phyloP scores from a whole-genome alignment of 23 tunicate species.

The Styela plicata region DNA sequence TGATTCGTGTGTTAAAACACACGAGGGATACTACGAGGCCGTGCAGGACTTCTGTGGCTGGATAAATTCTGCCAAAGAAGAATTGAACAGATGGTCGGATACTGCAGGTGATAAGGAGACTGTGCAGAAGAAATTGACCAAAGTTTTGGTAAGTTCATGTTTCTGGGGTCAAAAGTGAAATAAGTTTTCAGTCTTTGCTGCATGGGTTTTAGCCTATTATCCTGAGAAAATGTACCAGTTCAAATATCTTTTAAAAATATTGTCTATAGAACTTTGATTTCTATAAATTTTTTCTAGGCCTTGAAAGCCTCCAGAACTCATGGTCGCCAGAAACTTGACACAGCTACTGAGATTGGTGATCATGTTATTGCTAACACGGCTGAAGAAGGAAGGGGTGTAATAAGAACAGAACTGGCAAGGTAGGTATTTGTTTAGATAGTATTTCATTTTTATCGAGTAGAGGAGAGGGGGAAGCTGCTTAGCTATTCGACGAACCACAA shows the following conservation, averaged over 20 bases:
- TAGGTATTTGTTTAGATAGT: too few species aligned
- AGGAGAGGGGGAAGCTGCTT: too few species aligned
- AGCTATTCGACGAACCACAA: too few species aligned
- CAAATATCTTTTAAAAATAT: too few species aligned
- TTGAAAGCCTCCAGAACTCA: constrained; percentile 68
- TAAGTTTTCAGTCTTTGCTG: too few species aligned
- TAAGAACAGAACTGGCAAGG: constrained; percentile 78
- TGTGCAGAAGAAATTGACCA: constrained; percentile 73
- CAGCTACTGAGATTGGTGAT: constrained; percentile 53
- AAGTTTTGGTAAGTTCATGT: constrained; percentile 47
- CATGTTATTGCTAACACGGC: constrained; percentile 53
- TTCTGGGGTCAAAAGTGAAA: too few species aligned
- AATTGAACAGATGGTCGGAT: constrained; percentile 86
- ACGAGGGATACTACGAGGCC: constrained; percentile 55
- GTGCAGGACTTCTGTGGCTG: constrained; percentile 71
- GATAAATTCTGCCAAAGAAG: constrained; percentile 85
- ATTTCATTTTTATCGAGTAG: too few species aligned
- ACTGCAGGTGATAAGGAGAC: constrained; percentile 60
- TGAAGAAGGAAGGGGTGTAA: constrained; percentile 58
- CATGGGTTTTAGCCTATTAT: too few species aligned
- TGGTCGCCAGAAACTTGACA: constrained; percentile 80
- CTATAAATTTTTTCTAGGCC: constrained; percentile 50
- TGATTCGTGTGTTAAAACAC: constrained; percentile 38
- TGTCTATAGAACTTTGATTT: too few species aligned
- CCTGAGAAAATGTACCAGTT: too few species aligned